Conservation (phyloP, 2,113 vertebrate genomes). For the Irena cyanogastra region DNA sequence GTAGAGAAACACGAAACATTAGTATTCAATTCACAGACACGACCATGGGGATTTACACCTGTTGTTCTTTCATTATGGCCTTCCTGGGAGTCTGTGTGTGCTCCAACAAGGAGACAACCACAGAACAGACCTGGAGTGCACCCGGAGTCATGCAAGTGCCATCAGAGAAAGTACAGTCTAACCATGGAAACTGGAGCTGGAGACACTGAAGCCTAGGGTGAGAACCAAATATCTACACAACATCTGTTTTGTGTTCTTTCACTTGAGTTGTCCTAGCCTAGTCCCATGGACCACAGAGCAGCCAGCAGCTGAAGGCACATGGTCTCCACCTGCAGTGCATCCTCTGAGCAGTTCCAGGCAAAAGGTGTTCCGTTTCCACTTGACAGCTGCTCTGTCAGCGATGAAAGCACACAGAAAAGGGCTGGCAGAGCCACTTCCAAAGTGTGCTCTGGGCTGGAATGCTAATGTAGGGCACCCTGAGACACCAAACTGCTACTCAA, state of each 20-base stretch:
- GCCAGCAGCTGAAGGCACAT: background rate
- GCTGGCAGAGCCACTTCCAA: background rate
- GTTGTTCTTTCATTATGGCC: background rate
- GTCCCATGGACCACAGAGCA: background rate
- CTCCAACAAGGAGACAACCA: background rate
- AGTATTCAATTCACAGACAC: background rate
- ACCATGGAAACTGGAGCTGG: background rate
- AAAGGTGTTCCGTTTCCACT: background rate
- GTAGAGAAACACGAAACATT: background rate
- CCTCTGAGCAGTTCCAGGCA: background rate
- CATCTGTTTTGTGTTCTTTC: background rate
- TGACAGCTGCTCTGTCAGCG: background rate
- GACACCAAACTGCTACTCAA: background rate
- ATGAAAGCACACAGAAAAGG: background rate
- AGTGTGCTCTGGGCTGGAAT: background rate
- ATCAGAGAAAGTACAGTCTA: background rate
- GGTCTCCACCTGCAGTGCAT: background rate
- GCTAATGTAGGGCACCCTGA: background rate
- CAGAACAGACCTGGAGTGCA: background rate
- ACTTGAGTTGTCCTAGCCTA: rapidly evolving
- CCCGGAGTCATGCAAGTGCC: rapidly evolving
- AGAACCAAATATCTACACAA: background rate
- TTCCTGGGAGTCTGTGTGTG: background rate
- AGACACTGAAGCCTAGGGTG: background rate
- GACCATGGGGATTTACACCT: background rate